Conservation (phyloP, 1,140 invertebrate genomes). For the Holotrichia oblita region DNA sequence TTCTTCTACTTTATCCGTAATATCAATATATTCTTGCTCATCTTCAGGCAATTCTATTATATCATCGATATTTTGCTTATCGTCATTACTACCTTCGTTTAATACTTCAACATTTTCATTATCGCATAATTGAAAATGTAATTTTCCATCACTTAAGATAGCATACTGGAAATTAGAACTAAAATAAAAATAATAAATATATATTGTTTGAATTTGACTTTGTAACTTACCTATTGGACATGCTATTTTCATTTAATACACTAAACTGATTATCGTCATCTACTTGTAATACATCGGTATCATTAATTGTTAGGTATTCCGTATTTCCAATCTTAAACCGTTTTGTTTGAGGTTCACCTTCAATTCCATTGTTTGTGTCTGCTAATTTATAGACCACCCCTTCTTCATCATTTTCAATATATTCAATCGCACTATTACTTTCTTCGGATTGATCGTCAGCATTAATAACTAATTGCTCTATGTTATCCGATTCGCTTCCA, state of each 20-base stretch:
- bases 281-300: neutral
- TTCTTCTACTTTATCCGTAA: neutral
- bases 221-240: neutral
- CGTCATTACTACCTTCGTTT: neutral
- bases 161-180: slow-evolving; percentile 13
- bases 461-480: slow-evolving; percentile 5
- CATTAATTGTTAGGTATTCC: neutral
- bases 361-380: neutral
- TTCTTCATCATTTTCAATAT: neutral
- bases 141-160: slow-evolving; percentile 27
- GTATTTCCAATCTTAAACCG: slow-evolving; percentile 13
- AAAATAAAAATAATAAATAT: neutral
- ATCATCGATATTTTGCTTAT: neutral
- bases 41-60: neutral
- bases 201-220: neutral
- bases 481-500: neutral
- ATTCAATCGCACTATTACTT: slow-evolving; percentile 1
- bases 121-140: slow-evolving; percentile 25
- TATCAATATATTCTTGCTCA: neutral
- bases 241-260: neutral
- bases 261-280: neutral
- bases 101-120: neutral
- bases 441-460: neutral
- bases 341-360: neutral
- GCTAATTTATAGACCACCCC: neutral